Conservation (phyloP, 1,140 invertebrate genomes). For the Drosophila elegans region DNA sequence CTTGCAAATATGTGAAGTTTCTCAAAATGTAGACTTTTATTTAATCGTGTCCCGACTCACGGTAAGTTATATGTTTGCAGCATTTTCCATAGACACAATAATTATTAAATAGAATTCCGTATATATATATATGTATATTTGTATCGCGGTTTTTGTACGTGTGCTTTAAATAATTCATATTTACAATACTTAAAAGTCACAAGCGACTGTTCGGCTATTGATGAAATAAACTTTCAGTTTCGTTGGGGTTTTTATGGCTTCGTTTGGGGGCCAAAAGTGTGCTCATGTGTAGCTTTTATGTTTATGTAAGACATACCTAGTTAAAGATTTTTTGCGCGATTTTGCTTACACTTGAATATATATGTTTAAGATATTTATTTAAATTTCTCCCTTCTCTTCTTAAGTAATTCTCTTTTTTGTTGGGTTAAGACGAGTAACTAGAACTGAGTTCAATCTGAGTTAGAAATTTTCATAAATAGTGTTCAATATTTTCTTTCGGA, state of each 20-base stretch:
- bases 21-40: slow-evolving; percentile 81
- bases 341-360: slow-evolving; percentile 68
- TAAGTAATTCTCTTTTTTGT: slow-evolving; percentile 22
- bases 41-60: slow-evolving; percentile 65
- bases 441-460: slow-evolving; percentile 25
- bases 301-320: slow-evolving; percentile 76
- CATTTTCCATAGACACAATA: slow-evolving; percentile 72
- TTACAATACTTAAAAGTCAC: slow-evolving; percentile 45
- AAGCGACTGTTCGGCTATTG: slow-evolving; percentile 7
- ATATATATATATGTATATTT: slow-evolving; percentile 34
- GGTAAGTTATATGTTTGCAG: slow-evolving; percentile 58
- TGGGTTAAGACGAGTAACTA: slow-evolving; percentile 37
- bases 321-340: slow-evolving; percentile 83
- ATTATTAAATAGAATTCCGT: slow-evolving; percentile 54
- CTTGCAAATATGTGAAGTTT: slow-evolving; percentile 41
- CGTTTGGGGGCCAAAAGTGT: slow-evolving; percentile 34
- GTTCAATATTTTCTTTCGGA: slow-evolving; percentile 63
- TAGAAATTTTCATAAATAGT: slow-evolving; percentile 43
- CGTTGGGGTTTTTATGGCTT: slow-evolving; percentile 31
- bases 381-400: slow-evolving; percentile 18
- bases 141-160: slow-evolving; percentile 48
- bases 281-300: slow-evolving; percentile 25
- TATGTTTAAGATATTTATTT: slow-evolving; percentile 47
- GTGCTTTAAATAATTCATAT: slow-evolving; percentile 31
- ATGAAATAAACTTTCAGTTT: slow-evolving; percentile 33